These are phyloP conservation scores for Puntigrus tetrazona DNA, from an alignment of 2,113 vertebrate genomes.

Conservation along the genomic window DNA sequence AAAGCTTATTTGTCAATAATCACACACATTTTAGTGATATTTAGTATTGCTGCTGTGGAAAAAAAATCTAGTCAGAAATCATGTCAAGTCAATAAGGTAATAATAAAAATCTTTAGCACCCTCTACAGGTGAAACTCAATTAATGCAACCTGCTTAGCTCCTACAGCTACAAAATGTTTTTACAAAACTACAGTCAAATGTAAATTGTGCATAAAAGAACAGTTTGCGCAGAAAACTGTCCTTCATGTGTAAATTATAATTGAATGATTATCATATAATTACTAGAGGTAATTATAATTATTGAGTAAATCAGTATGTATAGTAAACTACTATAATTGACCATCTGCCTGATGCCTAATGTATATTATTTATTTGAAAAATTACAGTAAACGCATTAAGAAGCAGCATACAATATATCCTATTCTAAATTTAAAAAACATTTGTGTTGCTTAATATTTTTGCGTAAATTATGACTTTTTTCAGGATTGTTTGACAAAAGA, in stretches of 20 bases:
- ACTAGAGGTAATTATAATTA: neutral
- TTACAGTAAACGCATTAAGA: too few relatives aligned
- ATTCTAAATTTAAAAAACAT: too few relatives aligned
- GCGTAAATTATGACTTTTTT: too few relatives aligned
- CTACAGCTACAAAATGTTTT: neutral
- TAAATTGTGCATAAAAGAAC: neutral
- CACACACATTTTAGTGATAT: neutral
- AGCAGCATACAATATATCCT: too few relatives aligned
- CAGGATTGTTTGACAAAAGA: too few relatives aligned
- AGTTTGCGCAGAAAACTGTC: neutral
- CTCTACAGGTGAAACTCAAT: conserved; percentile 57
- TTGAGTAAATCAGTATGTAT: neutral
- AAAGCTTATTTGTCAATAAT: neutral
- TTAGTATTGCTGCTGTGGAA: neutral
- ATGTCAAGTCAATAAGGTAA: neutral
- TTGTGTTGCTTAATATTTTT: too few relatives aligned
- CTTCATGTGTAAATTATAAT: neutral
- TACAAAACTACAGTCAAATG: neutral
- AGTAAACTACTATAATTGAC: neutral
- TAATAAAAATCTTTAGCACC: conserved; percentile 54
- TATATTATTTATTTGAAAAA: too few relatives aligned
- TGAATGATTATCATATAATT: neutral
- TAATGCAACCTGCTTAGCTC: conserved; percentile 33
- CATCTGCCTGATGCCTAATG: neutral
- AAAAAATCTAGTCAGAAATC: neutral